Evolutionary conservation across 2,888 invertebrate genomes (phyloP).

Genomic region (Eilema griseolum): DNA sequence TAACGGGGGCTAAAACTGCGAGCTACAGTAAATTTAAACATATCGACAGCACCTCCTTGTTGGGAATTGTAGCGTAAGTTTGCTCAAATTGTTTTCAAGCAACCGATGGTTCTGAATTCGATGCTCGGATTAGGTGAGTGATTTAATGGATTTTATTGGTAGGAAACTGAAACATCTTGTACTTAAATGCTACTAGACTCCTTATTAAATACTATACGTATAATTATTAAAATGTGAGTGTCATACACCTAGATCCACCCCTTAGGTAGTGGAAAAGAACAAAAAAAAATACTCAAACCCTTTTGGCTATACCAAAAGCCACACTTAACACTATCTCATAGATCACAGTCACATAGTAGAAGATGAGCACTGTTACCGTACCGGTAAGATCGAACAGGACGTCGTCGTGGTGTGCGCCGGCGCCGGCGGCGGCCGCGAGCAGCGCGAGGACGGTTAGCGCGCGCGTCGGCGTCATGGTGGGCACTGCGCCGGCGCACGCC

Average conservation of each 20-base stretch:
- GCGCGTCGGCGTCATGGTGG: conserved; percentile 48
- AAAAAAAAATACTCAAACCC: background rate
- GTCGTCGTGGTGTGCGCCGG: conserved; percentile 22
- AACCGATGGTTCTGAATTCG: background rate
- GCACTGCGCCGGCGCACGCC: conserved; percentile 30
- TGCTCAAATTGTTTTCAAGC: background rate
- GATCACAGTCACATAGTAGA: conserved; percentile 17
- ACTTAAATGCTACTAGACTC: background rate
- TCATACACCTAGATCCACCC: background rate
- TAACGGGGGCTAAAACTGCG: background rate
- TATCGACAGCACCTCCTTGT: no score
- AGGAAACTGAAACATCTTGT: no score
- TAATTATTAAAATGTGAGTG: no score
- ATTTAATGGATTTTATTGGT: background rate
- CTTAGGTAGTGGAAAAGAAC: background rate
- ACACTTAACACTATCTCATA: conserved; percentile 8
- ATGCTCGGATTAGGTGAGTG: background rate
- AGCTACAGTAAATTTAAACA: background rate
- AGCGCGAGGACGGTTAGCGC: conserved; percentile 39
- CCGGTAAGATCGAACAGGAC: conserved; percentile 51
- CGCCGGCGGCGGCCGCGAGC: conserved; percentile 31
- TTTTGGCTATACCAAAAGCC: background rate
- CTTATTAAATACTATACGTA: background rate
- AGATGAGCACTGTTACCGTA: conserved; percentile 37
- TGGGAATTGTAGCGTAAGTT: background rate